Conservation (phyloP, 2,113 vertebrate species). For the Raja brachyura region DNA sequence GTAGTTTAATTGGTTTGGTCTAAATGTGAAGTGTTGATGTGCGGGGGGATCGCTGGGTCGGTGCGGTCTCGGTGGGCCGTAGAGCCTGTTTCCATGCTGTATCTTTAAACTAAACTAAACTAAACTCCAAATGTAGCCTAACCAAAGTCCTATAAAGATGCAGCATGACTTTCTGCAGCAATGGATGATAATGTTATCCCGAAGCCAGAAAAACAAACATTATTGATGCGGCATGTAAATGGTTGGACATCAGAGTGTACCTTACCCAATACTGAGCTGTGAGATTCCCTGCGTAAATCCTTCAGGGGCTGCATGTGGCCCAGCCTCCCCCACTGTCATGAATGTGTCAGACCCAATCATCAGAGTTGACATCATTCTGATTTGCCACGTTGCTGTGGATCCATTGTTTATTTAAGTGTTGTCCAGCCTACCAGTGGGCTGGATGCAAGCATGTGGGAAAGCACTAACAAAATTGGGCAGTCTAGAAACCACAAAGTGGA, state of each 20-base stretch:
- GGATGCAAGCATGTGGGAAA: constrained; percentile 11
- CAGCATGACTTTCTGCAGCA: too few relatives aligned
- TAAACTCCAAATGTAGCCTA: too few relatives aligned
- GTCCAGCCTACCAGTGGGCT: constrained; percentile 21
- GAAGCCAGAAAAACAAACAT: neutral
- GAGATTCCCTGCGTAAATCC: neutral
- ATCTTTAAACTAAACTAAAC: too few relatives aligned
- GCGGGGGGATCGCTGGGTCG: too few relatives aligned
- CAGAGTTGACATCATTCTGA: constrained; percentile 34
- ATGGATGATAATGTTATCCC: neutral
- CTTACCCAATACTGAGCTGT: constrained; percentile 5
- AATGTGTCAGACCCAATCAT: neutral
- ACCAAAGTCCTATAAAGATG: too few relatives aligned
- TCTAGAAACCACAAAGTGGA: neutral
- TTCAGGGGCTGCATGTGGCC: neutral
- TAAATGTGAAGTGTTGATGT: too few relatives aligned
- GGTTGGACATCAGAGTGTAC: neutral
- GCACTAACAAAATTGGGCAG: neutral
- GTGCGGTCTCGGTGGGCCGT: too few relatives aligned
- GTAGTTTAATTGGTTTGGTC: too few relatives aligned
- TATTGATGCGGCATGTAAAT: neutral
- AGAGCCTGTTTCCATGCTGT: too few relatives aligned
- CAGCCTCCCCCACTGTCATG: neutral
- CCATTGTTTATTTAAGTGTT: constrained; percentile 33
- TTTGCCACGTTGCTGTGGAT: constrained; percentile 23